These are phyloP conservation scores for Urechis unicinctus DNA, from an alignment of 2,888 invertebrate genomes.

Conservation along the genomic window DNA sequence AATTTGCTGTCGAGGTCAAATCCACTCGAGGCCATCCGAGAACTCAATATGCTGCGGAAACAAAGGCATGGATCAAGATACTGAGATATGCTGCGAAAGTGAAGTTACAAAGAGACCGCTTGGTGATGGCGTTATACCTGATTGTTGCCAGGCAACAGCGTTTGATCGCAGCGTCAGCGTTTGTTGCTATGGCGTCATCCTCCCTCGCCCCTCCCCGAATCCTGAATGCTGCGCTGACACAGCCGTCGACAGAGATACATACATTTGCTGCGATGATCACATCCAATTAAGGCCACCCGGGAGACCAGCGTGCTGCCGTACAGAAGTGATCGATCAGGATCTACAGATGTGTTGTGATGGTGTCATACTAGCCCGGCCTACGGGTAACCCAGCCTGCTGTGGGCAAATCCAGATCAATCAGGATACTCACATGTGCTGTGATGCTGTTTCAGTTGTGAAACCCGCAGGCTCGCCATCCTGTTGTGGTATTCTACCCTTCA, in stretches of 20 bases:
- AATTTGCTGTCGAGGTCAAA: background rate
- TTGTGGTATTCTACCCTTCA: too few species aligned
- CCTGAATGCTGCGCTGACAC: background rate
- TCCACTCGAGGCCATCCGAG: background rate
- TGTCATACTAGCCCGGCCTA: background rate
- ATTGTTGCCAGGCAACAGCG: background rate
- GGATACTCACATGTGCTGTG: background rate
- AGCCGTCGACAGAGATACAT: background rate
- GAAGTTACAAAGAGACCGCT: background rate
- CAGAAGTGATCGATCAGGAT: background rate
- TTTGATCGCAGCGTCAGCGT: background rate
- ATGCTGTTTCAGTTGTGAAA: too few species aligned
- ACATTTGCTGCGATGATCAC: background rate
- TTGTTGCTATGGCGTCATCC: background rate
- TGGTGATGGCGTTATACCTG: background rate
- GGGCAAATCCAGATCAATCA: background rate
- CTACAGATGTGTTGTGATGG: background rate
- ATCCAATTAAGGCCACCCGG: background rate
- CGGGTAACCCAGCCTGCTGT: background rate
- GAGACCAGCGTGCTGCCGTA: background rate
- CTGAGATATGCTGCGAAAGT: background rate
- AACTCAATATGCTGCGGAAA: background rate
- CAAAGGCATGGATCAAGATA: background rate
- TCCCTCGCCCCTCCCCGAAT: background rate
- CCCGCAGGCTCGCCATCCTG: too few species aligned